Evolutionary conservation across 2,888 invertebrate genomes (phyloP).

Genomic region (Achlya flavicornis): DNA sequence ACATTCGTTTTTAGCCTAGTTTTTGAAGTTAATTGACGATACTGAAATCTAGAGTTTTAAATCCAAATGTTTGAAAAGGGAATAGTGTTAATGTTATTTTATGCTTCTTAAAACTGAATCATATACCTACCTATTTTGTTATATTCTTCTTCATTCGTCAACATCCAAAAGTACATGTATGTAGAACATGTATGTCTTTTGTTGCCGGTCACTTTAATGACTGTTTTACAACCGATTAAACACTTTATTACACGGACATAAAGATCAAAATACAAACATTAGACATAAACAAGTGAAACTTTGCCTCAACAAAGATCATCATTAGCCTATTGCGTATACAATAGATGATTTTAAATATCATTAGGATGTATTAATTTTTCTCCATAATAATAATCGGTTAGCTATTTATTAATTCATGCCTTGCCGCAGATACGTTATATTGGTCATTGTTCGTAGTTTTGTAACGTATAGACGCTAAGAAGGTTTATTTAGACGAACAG

Average conservation of each 20-base stretch:
- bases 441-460: conserved; percentile 22
- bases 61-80: not conserved
- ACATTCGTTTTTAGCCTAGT: too few species aligned
- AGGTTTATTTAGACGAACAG: conserved; percentile 1
- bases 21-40: too few species aligned
- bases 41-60: too few species aligned
- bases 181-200: conserved; percentile 1
- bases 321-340: conserved; percentile 29
- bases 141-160: not conserved
- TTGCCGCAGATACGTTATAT: conserved; percentile 24
- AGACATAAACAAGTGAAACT: conserved; percentile 20
- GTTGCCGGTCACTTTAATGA: conserved; percentile 3
- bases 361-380: conserved; percentile 36
- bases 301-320: conserved; percentile 31
- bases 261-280: not conserved
- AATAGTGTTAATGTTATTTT: not conserved
- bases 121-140: too few species aligned
- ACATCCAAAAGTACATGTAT: conserved; percentile 1
- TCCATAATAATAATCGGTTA: conserved; percentile 28
- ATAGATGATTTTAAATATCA: conserved; percentile 31
- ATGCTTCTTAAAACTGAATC: too few species aligned
- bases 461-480: conserved; percentile 10
- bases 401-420: conserved; percentile 32
- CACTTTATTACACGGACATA: conserved; percentile 4
- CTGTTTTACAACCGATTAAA: not conserved